Evolutionary conservation across 92 coral and sea anemone genomes (phyloP).

Genomic region (Galaxea fascicularis): DNA sequence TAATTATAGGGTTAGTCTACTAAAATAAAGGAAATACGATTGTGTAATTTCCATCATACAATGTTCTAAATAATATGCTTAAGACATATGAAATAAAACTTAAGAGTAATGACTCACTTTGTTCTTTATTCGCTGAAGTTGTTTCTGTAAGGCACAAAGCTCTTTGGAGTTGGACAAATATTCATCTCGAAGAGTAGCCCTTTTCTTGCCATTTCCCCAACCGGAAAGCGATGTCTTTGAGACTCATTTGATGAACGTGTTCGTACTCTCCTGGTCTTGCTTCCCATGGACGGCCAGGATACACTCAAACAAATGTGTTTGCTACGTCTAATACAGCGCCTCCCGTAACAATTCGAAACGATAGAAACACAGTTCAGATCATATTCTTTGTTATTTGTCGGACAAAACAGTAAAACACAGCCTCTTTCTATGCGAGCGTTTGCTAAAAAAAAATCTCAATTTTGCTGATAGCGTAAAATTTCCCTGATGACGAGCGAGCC

Average conservation of each 20-base stretch:
- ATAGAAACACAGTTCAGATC: constrained; percentile 57
- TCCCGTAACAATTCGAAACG: constrained; percentile 37
- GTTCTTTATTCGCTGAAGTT: constrained; percentile 37
- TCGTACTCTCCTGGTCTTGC: constrained; percentile 35
- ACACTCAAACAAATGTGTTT: constrained; percentile 8
- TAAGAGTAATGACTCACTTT: constrained; percentile 6
- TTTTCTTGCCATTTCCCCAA: constrained; percentile 64
- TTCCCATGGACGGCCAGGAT: constrained; percentile 47
- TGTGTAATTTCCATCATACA: neutral
- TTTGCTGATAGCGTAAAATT: neutral
- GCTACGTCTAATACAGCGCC: constrained; percentile 13
- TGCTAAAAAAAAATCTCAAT: neutral
- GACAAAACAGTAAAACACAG: neutral
- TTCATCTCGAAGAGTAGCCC: constrained; percentile 61
- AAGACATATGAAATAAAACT: neutral
- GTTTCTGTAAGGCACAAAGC: constrained; percentile 29
- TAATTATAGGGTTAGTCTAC: too few relatives aligned
- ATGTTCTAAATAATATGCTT: neutral
- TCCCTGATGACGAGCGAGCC: neutral
- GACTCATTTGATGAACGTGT: neutral
- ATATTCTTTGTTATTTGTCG: neutral
- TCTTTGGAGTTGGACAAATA: constrained; percentile 59
- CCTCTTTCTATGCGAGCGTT: constrained; percentile 1
- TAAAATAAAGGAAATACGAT: too few relatives aligned
- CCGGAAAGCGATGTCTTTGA: constrained; percentile 64